Evolutionary conservation across 2,113 vertebrate species (phyloP), one percentile per base, ranked within the genome.

Genomic region (Eubucco bourcierii): DNA sequence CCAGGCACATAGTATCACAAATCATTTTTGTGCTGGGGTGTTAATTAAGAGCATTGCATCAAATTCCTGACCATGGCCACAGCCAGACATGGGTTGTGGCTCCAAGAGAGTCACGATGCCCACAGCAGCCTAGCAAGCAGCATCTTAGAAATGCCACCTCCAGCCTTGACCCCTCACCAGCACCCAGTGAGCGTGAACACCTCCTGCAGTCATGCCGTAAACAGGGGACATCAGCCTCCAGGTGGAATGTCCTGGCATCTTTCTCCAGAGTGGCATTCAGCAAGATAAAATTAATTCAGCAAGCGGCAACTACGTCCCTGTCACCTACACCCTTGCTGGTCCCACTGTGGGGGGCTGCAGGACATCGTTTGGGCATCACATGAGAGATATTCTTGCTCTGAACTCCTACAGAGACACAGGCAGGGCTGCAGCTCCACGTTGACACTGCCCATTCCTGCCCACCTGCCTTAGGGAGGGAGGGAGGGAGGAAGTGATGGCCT

Each of bases 341-440:
- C 4, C 78, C 34, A 66, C 73, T 47, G 46, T 3, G 1, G 28
- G 6, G 9, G 10, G 20, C 44, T 28, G 46, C 19, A 52, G 61
- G 39, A 10, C 46, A 75, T 0, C 0, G 60, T 23, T 23, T 19
- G 61, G 34, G 15, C 21, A 56, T 0, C 0, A 20, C 1, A 0
- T 3, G 1, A 27, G 53, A 50, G n/a, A 12, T 17, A 41, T 19
- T 4, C 55, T 31, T 11, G 46, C 46, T 64, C 33, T 12, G 24
- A 61, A 64, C 66, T 47, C 34, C 47, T 14, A 31, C 46, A n/a
- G 0, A 4, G 61, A 25, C 28, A 24, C 4, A 2, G 46, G 63
- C 31, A 84, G 59, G 73, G 79, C 39, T 7, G 2, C 25, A 34
- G 11, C 16, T 29, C 28, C 70, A 31, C 66, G 59, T 12, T 1